A percentile compares a stretch with the other conserved stretches of the same genome.
Conservation (phyloP, 1,140 invertebrate genomes). For the Drosophila fuyamai region DNA sequence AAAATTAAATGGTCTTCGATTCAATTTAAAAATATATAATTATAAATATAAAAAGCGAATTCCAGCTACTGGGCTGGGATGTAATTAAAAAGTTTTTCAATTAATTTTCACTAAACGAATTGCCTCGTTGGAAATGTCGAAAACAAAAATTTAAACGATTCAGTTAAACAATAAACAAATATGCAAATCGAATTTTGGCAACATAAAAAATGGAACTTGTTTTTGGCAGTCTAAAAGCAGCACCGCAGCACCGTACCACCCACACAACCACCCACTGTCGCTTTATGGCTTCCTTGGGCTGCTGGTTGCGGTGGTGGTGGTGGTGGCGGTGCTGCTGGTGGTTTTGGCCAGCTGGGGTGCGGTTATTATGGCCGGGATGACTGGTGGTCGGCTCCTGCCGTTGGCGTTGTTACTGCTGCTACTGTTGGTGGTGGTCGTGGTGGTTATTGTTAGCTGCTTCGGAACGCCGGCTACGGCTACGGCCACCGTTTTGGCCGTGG, state of each 20-base stretch:
- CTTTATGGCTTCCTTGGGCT: constrained; percentile 49
- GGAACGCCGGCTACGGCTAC: constrained; percentile 28
- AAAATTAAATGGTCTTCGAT: not conserved
- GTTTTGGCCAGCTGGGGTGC: constrained; percentile 19
- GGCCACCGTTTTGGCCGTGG: constrained; percentile 47
- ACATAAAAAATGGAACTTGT: constrained; percentile 20
- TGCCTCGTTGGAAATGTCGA: constrained; percentile 4
- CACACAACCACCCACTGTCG: not conserved
- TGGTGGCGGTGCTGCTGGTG: constrained; percentile 9
- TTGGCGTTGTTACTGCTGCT: constrained; percentile 18
- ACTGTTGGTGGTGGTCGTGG: constrained; percentile 24
- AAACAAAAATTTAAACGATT: constrained; percentile 11
- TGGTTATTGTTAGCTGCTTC: constrained; percentile 34
- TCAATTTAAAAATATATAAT: constrained; percentile 22
- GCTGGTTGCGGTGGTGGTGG: constrained; percentile 3
- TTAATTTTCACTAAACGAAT: not conserved
- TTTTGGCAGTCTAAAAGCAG: constrained; percentile 12
- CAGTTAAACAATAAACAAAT: constrained; percentile 36
- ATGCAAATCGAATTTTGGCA: constrained; percentile 31
- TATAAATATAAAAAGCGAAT: constrained; percentile 4
- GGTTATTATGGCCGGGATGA: constrained; percentile 21
- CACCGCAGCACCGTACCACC: constrained; percentile 2
- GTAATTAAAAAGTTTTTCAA: constrained; percentile 19
- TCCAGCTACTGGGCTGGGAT: not conserved
- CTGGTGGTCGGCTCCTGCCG: constrained; percentile 23